Conservation (phyloP, 2,797 vertebrate genomes). For the Hippocampus kuda region DNA sequence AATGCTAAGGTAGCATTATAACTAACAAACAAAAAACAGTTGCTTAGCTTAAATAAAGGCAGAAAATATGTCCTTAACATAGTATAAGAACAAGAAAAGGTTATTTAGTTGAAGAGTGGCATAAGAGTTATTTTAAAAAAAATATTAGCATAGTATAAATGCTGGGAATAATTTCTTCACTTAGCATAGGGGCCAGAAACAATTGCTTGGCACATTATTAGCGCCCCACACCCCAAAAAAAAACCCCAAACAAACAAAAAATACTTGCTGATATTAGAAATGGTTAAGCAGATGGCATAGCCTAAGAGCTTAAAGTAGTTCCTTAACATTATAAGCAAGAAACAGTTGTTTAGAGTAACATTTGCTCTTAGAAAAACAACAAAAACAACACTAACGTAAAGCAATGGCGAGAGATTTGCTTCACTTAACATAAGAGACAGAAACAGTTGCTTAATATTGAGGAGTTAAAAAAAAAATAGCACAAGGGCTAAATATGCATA, state of each 20-base stretch:
- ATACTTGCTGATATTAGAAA: too few species aligned
- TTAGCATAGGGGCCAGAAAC: too few species aligned
- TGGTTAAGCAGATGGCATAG: neutral
- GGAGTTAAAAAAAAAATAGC: neutral
- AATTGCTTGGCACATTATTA: too few species aligned
- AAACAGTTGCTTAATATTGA: neutral
- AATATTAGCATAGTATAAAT: too few species aligned
- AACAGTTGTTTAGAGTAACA: neutral
- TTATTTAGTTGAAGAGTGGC: too few species aligned
- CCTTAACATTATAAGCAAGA: neutral
- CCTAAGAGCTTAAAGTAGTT: neutral
- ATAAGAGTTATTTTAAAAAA: too few species aligned
- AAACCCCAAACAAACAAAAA: too few species aligned
- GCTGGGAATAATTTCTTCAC: too few species aligned
- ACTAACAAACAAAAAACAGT: neutral
- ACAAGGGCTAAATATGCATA: neutral
- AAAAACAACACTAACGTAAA: neutral
- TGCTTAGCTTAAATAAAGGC: neutral
- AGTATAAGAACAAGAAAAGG: too few species aligned
- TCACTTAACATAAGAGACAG: neutral
- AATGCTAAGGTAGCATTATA: too few species aligned
- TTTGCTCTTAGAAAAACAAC: neutral
- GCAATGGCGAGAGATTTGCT: neutral
- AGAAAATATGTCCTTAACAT: too few species aligned
- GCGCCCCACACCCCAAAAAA: too few species aligned